Evolutionary conservation across 2,797 vertebrate genomes (phyloP), one percentile per base, ranked within the genome.

Genomic region (Takifugu ocellatus): DNA sequence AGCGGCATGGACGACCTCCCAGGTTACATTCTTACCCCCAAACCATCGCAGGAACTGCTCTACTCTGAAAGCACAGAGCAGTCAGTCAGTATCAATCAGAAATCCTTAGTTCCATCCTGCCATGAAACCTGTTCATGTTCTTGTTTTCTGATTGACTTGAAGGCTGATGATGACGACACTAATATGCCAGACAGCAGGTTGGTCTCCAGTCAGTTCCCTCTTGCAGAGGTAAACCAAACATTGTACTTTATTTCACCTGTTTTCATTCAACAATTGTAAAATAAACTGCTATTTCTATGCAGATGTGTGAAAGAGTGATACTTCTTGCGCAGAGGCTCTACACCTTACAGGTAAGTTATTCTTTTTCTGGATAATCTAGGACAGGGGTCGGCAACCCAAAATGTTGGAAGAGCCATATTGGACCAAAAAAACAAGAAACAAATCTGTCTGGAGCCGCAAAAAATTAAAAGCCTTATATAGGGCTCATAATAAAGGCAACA

Each of bases 261-360:
- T 14, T 52, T 21, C 1, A 39, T 54, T 47, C 14, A 21, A 5
- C n/a, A 50, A 1, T 27, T 26, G 36, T 36, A 8, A 55, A n/a
- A 0, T 12, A 39, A 39, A 11, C 36, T 39, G 36, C 36, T 39
- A 1, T 39, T 12, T 39, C 2, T 39, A 5, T 39, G 36, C 14
- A 98, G 96, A 79, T 96, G 11, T 83, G 88, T 67, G 84, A 89
- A 15, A 83, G 81, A 52, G 85, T 96, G 76, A 86, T 91, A 54
- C 86, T 64, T 0, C 85, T 99, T 1, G 85, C 89, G 14, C 85
- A 91, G 73, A 78, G 87, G 65, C 94, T 99, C 1, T 92, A 94
- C 83, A 94, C 90, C 58, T 92, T 98, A 43, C 90, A 96, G 89
- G 97, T 97, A 89, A 87, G 69, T 51, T 5, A 25, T 6, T 36